Conservation (phyloP, 2,113 vertebrate species). For the Gobiocypris rarus region DNA sequence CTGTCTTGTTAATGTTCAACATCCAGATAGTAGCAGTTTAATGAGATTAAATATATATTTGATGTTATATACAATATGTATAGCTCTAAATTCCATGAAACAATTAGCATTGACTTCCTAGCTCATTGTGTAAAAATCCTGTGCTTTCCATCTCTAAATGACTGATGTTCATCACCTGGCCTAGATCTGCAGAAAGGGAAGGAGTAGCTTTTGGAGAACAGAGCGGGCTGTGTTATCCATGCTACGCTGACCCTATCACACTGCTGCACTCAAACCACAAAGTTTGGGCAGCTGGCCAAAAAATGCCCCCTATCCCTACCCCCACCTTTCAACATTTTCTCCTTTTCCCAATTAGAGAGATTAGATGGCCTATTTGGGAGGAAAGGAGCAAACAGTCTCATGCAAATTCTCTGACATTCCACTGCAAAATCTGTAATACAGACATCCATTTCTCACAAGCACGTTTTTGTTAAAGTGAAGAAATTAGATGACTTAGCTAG, state of each 20-base stretch:
- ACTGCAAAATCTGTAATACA: neutral
- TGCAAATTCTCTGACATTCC: slow-evolving; percentile 45
- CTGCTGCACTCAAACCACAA: slow-evolving; percentile 57
- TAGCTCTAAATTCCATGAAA: neutral
- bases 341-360: slow-evolving; percentile 37
- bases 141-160: neutral
- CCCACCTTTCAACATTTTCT: slow-evolving; percentile 40
- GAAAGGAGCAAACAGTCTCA: slow-evolving; percentile 64
- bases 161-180: slow-evolving; percentile 2
- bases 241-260: slow-evolving; percentile 58
- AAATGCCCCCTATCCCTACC: slow-evolving; percentile 21
- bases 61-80: neutral
- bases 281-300: slow-evolving; percentile 62
- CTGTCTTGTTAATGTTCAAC: neutral
- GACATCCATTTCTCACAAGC: neutral
- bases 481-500: neutral
- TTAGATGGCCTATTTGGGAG: slow-evolving; percentile 54
- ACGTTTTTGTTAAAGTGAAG: neutral
- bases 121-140: neutral
- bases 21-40: neutral
- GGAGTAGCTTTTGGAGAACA: slow-evolving; percentile 23
- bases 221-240: neutral
- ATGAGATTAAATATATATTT: neutral
- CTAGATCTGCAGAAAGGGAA: slow-evolving; percentile 18
- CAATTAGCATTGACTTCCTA: neutral